Conservation (phyloP, 2,888 invertebrate genomes). For the Acheta domesticus region DNA sequence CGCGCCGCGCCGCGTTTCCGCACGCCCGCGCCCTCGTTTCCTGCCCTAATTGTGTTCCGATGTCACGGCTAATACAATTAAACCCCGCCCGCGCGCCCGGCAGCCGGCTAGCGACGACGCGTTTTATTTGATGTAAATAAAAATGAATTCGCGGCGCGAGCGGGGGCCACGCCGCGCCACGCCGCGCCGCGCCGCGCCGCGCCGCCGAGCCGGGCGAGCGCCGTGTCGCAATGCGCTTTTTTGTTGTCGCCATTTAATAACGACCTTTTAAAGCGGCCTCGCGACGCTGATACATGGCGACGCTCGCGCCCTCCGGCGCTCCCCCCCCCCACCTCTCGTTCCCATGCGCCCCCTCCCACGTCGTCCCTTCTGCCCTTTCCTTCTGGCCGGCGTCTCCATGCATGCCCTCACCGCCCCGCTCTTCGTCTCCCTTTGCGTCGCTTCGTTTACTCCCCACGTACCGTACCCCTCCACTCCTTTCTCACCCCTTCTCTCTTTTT, state of each 20-base stretch:
- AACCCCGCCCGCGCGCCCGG: background rate
- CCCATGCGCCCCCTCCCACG: background rate
- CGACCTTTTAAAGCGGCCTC: constrained; percentile 1
- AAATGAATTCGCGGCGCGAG: constrained; percentile 1
- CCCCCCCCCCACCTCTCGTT: background rate
- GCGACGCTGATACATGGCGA: background rate
- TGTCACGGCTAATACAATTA: constrained; percentile 3
- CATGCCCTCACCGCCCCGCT: too few species aligned
- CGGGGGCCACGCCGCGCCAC: background rate
- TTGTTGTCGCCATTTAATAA: background rate
- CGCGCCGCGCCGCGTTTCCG: too few species aligned
- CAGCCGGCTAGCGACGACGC: background rate
- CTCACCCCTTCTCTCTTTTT: too few species aligned
- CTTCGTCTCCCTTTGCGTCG: too few species aligned
- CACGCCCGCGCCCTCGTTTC: background rate
- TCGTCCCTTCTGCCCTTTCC: background rate
- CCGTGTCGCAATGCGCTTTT: background rate
- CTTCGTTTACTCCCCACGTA: too few species aligned
- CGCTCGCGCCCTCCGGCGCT: background rate
- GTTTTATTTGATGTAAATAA: constrained; percentile 9
- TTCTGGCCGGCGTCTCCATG: too few species aligned
- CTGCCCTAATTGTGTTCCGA: background rate
- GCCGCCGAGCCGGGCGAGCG: background rate
- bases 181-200: background rate
- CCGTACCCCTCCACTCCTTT: too few species aligned